Conservation (phyloP, 2,797 vertebrate species). For the Sternotherus odoratus region DNA sequence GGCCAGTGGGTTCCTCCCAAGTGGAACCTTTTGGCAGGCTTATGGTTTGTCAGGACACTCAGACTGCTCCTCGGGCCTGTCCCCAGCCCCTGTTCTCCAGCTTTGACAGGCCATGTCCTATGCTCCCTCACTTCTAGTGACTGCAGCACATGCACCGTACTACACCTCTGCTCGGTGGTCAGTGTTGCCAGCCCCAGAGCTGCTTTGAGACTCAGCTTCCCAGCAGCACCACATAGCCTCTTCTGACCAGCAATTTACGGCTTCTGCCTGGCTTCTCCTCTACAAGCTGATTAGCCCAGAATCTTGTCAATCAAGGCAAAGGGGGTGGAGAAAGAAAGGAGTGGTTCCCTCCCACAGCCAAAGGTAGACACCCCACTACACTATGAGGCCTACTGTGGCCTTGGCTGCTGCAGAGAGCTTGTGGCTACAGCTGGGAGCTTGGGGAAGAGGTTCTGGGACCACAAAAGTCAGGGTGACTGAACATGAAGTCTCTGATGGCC, state of each 20-base stretch:
- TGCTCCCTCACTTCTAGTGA: neutral
- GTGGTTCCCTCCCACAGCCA: neutral
- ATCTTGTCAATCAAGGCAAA: neutral
- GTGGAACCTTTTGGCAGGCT: neutral
- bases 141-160: neutral
- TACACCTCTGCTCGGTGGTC: neutral
- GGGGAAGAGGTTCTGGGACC: neutral
- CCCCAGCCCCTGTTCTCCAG: neutral
- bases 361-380: neutral
- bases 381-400: neutral
- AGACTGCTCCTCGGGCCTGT: neutral
- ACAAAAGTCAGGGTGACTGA: neutral
- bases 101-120: neutral
- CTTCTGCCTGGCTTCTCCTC: neutral
- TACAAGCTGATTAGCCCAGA: neutral
- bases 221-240: neutral
- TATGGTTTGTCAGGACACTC: neutral
- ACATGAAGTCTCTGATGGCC: no score
- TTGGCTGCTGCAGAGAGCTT: neutral
- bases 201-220: neutral
- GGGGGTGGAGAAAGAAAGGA: neutral
- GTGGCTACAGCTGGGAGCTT: neutral
- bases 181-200: neutral
- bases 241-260: neutral
- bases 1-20: neutral